Evolutionary conservation across 2,888 invertebrate genomes (phyloP).

Genomic region (Euproctis similis): DNA sequence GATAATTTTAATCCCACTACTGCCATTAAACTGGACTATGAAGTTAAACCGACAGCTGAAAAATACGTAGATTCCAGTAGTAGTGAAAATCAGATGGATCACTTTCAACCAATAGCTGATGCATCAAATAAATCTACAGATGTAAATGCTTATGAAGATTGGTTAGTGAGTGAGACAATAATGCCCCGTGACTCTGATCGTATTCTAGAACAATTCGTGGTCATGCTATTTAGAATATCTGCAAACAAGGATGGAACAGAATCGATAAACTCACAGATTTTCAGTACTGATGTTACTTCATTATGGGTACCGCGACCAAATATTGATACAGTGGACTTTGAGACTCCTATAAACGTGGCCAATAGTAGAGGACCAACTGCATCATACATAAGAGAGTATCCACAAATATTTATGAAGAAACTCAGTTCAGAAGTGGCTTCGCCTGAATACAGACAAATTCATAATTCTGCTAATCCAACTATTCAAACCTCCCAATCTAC

Average conservation of each 20-base stretch:
- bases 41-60: no score
- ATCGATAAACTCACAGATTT: constrained; percentile 21
- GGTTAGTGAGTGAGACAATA: constrained; percentile 47
- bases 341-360: constrained; percentile 44
- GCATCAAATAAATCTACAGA: constrained; percentile 37
- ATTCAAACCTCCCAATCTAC: not conserved
- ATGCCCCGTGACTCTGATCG: constrained; percentile 55
- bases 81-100: constrained; percentile 26
- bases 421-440: constrained; percentile 27
- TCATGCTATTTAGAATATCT: constrained; percentile 56
- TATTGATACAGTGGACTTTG: constrained; percentile 33
- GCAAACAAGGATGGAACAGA: constrained; percentile 32
- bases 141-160: constrained; percentile 48
- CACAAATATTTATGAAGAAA: constrained; percentile 60
- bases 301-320: constrained; percentile 14
- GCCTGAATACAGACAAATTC: constrained; percentile 8
- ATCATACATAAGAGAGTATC: constrained; percentile 58
- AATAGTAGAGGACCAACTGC: constrained; percentile 41
- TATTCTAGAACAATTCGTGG: constrained; percentile 57
- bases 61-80: constrained; percentile 24
- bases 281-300: constrained; percentile 17
- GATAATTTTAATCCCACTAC: constrained; percentile 6
- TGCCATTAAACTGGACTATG: constrained; percentile 14
- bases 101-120: constrained; percentile 25
- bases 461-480: constrained; percentile 1